Conservation (phyloP, 2,113 vertebrate species). For the Piaya cayana region DNA sequence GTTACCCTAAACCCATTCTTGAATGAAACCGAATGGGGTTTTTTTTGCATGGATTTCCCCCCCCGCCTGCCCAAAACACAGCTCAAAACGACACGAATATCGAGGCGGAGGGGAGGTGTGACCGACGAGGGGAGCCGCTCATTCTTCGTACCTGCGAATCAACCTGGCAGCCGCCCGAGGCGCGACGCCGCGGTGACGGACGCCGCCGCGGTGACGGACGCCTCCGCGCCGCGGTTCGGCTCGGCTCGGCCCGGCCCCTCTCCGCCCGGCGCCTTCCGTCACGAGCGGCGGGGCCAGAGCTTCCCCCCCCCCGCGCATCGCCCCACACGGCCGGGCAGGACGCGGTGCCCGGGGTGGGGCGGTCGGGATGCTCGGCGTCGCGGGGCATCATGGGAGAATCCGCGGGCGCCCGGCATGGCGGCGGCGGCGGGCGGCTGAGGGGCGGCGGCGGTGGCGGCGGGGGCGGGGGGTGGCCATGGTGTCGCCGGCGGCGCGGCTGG, state of each 20-base stretch:
- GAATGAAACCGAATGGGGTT: accelerated
- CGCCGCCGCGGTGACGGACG: too few species aligned
- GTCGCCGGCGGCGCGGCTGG: conserved; percentile 88
- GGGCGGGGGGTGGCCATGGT: conserved; percentile 74
- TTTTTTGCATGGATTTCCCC: not conserved
- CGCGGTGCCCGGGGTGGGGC: not conserved
- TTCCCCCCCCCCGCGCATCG: too few species aligned
- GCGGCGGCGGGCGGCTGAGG: not conserved
- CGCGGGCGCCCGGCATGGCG: conserved; percentile 12
- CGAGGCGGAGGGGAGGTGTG: not conserved
- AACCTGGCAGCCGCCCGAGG: not conserved
- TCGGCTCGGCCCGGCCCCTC: not conserved
- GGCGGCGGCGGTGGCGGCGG: not conserved
- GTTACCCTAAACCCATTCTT: not conserved
- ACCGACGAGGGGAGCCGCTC: not conserved
- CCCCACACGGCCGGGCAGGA: not conserved
- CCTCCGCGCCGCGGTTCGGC: not conserved
- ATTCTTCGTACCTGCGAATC: not conserved
- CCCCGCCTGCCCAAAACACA: not conserved
- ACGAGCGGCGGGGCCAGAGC: too few species aligned
- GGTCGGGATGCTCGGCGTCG: not conserved
- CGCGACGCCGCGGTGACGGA: not conserved
- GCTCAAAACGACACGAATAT: not conserved
- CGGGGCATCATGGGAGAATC: conserved; percentile 47
- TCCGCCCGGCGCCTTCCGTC: not conserved